Evolutionary conservation across 2,113 vertebrate genomes (phyloP), one percentile per base, ranked within the genome.

Genomic region (Willisornis vidua): DNA sequence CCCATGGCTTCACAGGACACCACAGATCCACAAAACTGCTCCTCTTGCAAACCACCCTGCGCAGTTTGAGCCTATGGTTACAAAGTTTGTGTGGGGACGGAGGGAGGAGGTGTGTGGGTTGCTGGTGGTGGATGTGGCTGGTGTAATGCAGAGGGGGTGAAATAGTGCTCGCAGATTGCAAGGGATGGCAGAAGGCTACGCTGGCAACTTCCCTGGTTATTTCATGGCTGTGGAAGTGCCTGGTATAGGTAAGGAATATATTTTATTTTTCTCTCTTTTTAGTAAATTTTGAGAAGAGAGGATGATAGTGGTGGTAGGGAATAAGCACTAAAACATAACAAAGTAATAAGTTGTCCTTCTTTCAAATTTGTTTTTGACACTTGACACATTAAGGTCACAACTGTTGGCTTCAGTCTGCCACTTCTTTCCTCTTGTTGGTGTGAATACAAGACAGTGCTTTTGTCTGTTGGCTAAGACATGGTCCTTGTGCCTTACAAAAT

Each of bases 91-190:
- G 76, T 78, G 94, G 86, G 76, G 55, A 73, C 0, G 0, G 70
- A 80, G 71, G 66, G 83, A 81, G 54, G 70, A 87, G 87, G 57
- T 6, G 23, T 89, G 90, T 77, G 92, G 86, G 84, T 33, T 94
- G 89, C 76, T 92, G 86, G 78, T 89, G 77, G 72, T 91, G 82
- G 63, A 89, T 94, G 91, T 28, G 77, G 92, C 84, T 95, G 94
- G 92, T 1, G 24, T 89, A 81, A 65, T 5, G 7, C 14, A 73
- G 76, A 81, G 90, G 91, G 93, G 91, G 86, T 89, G 93, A 92
- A 93, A 89, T 81, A 80, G 63, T 20, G 19, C 76, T 89, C 2
- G 0, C 39, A 81, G 33, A 65, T 20, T 46, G 73, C 2, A 3
- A 71, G 33, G 63, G 51, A 48, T 52, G 52, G 61, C 43, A 51